phyloP scores from a whole-genome alignment of 2,113 vertebrate genomes.

The Deroptyus accipitrinus region DNA sequence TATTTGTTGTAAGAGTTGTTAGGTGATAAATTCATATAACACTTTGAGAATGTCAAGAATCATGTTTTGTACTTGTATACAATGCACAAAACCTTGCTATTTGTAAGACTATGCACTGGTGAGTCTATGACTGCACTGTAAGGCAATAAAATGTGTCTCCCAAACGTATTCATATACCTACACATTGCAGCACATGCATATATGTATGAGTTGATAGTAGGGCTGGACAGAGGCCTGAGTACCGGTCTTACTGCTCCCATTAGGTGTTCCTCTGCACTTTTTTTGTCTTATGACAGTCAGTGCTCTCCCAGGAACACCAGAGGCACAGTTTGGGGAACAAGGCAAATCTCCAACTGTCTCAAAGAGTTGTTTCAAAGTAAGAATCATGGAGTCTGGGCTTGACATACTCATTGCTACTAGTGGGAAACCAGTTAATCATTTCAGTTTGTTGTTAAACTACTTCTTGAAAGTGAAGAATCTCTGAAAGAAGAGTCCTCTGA shows the following conservation, averaged over 20 bases:
- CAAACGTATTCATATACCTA: neutral
- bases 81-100: neutral
- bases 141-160: neutral
- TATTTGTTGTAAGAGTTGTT: neutral
- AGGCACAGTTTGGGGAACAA: neutral
- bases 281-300: neutral
- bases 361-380: neutral
- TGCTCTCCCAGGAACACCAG: neutral
- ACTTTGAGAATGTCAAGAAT: neutral
- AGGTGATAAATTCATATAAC: neutral
- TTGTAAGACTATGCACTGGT: neutral
- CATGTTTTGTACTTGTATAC: neutral
- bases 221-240: neutral
- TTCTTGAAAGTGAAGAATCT: neutral
- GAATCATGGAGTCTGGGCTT: neutral
- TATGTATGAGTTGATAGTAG: neutral
- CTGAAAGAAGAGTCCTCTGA: neutral
- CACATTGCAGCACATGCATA: neutral
- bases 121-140: neutral
- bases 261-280: accelerated
- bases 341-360: neutral
- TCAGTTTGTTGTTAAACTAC: neutral
- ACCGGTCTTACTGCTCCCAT: neutral
- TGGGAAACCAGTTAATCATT: neutral
- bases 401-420: neutral